Conservation (phyloP, 2,888 invertebrate species). For the Diarsia brunnea region DNA sequence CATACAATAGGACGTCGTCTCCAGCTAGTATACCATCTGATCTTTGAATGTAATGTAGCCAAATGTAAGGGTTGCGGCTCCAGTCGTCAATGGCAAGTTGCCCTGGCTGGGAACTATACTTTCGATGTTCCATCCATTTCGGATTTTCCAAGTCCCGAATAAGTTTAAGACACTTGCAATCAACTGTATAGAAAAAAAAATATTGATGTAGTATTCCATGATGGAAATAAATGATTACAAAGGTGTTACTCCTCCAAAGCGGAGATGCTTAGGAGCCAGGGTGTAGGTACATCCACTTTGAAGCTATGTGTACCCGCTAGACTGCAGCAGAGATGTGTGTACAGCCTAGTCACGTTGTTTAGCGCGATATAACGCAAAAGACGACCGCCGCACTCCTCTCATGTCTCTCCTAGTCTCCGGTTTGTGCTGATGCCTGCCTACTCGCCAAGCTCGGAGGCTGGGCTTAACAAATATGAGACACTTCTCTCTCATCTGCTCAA, state of each 20-base stretch:
- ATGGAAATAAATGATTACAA: not conserved
- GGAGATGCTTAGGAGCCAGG: not conserved
- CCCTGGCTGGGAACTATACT: conserved; percentile 73
- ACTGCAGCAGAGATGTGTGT: no score
- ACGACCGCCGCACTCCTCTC: not conserved
- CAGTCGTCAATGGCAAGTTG: conserved; percentile 79
- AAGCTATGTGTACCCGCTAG: not conserved
- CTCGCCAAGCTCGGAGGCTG: not conserved
- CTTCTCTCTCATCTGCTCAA: not conserved
- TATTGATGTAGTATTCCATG: not conserved
- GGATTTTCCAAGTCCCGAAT: conserved; percentile 79
- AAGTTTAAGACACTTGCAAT: conserved; percentile 80
- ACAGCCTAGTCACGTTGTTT: not conserved
- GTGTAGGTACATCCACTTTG: not conserved
- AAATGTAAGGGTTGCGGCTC: conserved; percentile 77
- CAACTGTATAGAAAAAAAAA: conserved; percentile 51
- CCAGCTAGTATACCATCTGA: conserved; percentile 76
- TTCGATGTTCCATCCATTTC: conserved; percentile 74
- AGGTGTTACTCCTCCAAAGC: not conserved
- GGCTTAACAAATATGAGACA: no score
- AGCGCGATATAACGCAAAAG: not conserved
- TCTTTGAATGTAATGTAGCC: conserved; percentile 83
- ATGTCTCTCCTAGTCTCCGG: not conserved
- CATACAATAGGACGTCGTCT: conserved; percentile 82
- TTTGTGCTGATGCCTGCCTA: not conserved